Evolutionary conservation across 2,113 vertebrate species (phyloP).

Genomic region (Polypterus senegalus): DNA sequence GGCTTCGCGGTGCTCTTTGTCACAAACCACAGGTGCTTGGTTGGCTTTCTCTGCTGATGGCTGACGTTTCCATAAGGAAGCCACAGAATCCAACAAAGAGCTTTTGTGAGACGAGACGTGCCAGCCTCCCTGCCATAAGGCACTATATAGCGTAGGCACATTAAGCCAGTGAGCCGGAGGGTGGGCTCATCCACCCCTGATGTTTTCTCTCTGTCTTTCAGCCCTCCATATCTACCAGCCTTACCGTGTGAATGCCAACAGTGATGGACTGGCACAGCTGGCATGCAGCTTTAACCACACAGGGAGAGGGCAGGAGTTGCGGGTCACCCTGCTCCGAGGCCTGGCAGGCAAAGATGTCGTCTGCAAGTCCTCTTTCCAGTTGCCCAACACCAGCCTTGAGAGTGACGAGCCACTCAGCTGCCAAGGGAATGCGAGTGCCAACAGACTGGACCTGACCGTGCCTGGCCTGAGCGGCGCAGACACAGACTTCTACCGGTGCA

Average conservation of each 20-base stretch:
- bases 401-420: slow-evolving; percentile 21
- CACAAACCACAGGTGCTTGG: no score
- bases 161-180: no score
- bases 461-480: not conserved
- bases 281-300: slow-evolving; percentile 18
- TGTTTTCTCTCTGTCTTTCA: slow-evolving; percentile 10
- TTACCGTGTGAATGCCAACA: slow-evolving; percentile 25
- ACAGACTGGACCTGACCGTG: slow-evolving; percentile 16
- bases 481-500: slow-evolving; percentile 24
- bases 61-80: no score
- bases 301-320: slow-evolving; percentile 18
- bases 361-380: slow-evolving; percentile 25
- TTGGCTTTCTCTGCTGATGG: no score
- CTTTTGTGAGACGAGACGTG: no score
- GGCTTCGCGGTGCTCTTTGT: no score
- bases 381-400: slow-evolving; percentile 8
- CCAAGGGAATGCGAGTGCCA: not conserved
- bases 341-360: slow-evolving; percentile 18
- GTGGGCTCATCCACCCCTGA: no score
- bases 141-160: no score
- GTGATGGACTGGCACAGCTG: slow-evolving; percentile 21
- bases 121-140: no score
- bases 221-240: slow-evolving; percentile 33
- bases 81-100: no score
- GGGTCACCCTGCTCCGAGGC: slow-evolving; percentile 32